Base-by-base conservation (phyloP, 2,888 invertebrate genomes). In the Drosophila mayaguana region DNA sequence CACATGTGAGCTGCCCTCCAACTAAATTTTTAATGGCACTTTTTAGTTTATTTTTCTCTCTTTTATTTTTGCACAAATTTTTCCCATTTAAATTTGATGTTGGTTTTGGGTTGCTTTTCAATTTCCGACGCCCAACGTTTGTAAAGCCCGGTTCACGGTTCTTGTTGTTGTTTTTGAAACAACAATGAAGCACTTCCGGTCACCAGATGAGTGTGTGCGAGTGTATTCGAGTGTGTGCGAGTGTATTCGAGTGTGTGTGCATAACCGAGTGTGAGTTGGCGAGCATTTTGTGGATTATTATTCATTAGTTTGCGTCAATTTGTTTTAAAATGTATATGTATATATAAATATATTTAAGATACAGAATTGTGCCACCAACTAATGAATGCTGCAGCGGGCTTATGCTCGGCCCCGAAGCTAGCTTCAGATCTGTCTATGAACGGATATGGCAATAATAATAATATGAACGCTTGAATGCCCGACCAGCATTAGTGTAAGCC, bases 101-200 rank as follows among this genome's bases (percentile, higher is more conserved):
- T 75, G 88, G 84, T 82, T 87, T 87, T 76, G 75, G 84, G 88
- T 87, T 84, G 88, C 88, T 84, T 84, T 84, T 84, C 88, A 84
- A 84, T 84, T 84, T 84, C 84, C 84, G 84, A 80, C 78, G 88
- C 76, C 53, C 80, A 66, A 74, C 72, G 54, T 25, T 50, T 45
- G 45, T 46, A 6, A 25, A n/a, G 57, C 45, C 18, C 48, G 38
- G 18, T 48, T 48, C 48, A 50, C 38, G 38, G 48, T 57, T 55
- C 45, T 65, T 65, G 57, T 68, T 71, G 59, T 68, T 66, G 51
- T 46, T 68, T 68, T 66, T 56, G 71, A 71, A 82, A 76, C 82
- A 84, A 84, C 88, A 84, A 84, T 82, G 88, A 84, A 82, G 72
- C 78, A 75, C 72, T 84, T 84, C 84, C 84, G 84, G 80, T 71